These are phyloP conservation scores for Drosophila phalerata DNA, from an alignment of 2,888 invertebrate genomes.

Conservation along the genomic window DNA sequence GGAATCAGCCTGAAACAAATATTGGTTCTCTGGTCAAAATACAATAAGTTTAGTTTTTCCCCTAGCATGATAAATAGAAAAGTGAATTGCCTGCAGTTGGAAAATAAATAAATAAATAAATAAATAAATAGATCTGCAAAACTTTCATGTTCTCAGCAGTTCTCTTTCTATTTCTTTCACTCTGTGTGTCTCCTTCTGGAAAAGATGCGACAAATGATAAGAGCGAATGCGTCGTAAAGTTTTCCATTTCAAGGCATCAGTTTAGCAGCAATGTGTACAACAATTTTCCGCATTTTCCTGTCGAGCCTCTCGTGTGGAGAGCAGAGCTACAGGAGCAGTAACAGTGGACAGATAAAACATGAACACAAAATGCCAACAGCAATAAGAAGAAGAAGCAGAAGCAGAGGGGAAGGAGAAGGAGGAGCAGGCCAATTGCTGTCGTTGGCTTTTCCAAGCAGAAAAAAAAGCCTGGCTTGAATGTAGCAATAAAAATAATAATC, in stretches of 20 bases:
- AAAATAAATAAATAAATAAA: conserved; percentile 32
- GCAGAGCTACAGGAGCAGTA: conserved; percentile 50
- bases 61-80: conserved; percentile 72
- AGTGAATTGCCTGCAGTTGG: conserved; percentile 70
- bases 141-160: conserved; percentile 51
- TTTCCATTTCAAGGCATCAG: conserved; percentile 73
- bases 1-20: no score
- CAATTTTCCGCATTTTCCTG: conserved; percentile 74
- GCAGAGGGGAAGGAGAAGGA: conserved; percentile 7
- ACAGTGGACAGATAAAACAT: conserved; percentile 55
- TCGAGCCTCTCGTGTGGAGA: conserved; percentile 23
- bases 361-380: conserved; percentile 63
- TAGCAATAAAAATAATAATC: conserved; percentile 75
- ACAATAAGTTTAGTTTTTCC: conserved; percentile 65
- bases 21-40: background rate
- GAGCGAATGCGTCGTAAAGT: conserved; percentile 68
- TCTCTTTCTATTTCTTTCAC: conserved; percentile 2
- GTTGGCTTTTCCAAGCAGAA: background rate
- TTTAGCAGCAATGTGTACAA: conserved; percentile 45
- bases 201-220: conserved; percentile 75
- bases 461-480: conserved; percentile 15
- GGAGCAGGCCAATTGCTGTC: conserved; percentile 34
- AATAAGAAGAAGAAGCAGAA: conserved; percentile 1
- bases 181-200: background rate
- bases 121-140: conserved; percentile 41